These are phyloP conservation scores for Antechinus stuartii DNA, from an alignment of 2,113 vertebrate genomes.

Conservation along the genomic window DNA sequence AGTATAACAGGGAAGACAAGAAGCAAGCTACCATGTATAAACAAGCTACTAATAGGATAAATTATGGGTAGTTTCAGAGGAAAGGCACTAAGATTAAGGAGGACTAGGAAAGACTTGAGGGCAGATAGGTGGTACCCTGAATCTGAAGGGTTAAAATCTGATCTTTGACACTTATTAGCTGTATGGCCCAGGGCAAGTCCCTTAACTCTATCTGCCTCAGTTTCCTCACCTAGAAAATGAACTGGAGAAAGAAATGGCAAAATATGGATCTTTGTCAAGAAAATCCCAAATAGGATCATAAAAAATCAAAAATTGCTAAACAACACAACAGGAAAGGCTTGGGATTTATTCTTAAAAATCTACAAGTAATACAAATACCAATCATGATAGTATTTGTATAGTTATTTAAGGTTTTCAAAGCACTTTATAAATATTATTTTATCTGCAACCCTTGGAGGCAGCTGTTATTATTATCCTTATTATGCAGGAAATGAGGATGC, in stretches of 20 bases:
- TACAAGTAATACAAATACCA: background rate
- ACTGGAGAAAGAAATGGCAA: no score
- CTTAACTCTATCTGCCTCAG: background rate
- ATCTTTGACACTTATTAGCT: background rate
- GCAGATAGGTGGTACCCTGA: background rate
- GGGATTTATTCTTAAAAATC: background rate
- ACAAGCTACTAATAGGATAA: background rate
- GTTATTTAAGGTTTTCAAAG: background rate
- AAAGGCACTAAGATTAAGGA: background rate
- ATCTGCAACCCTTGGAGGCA: background rate
- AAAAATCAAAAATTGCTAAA: background rate
- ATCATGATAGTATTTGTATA: background rate
- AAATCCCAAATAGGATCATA: background rate
- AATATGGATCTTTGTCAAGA: background rate
- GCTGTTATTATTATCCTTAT: background rate
- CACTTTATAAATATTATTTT: background rate
- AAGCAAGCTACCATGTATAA: background rate
- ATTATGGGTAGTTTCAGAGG: background rate
- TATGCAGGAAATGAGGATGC: background rate
- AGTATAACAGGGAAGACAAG: background rate
- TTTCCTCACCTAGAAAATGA: background rate
- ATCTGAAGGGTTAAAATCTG: background rate
- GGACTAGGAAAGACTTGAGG: background rate
- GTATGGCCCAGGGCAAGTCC: background rate
- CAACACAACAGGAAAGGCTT: background rate